Base-by-base conservation (phyloP, 1,140 invertebrate genomes). In the Heliconius nattereri region DNA sequence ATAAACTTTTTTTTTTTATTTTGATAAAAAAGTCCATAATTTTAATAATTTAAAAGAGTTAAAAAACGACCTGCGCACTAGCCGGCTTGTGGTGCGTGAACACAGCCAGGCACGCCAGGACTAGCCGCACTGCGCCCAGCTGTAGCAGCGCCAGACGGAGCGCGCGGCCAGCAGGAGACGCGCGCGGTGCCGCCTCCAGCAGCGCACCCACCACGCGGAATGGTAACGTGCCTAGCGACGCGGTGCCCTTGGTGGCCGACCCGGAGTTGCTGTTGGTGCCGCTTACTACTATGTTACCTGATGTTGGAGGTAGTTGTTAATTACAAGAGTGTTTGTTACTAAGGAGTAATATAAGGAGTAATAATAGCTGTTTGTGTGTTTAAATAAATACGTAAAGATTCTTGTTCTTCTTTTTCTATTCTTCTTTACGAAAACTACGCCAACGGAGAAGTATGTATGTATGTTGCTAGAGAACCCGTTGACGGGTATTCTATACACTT, bases 81-180 rank as follows among this genome's bases (percentile, higher is more conserved):
- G 94, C 93, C 79, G 89, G 92, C 13, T 95, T 95, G 87, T 98
- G 98, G 91, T 98, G 98, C 2, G 98, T 98, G 84, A 99, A 98
- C 8, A 98, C 97, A 1, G 98, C 97, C 29, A 99, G 94, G 89
- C 98, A 99, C 49, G 97, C 97, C 1, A 99, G 95, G 74, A 99
- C 94, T 6, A 99, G 95, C 85, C 98, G 96, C 85, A 98, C 95
- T 54, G 97, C 97, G 19, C 98, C 98, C 35, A 97, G 96, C 73
- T 97, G 97, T 81, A 98, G 96, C 73, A 97, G 97, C 85, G 97
- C 97, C 7, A 96, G 94, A n/a, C 98, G 94, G 71, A 98, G 89
- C 74, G 97, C 89, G 16, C 97, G 94, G 0, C 98, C 98, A 85
- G 98, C 97, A 84, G 98, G 97, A 2, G 97, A 97, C n/a, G 96